Base-by-base conservation (phyloP, 2,113 vertebrate species). In the Climacteris rufus region DNA sequence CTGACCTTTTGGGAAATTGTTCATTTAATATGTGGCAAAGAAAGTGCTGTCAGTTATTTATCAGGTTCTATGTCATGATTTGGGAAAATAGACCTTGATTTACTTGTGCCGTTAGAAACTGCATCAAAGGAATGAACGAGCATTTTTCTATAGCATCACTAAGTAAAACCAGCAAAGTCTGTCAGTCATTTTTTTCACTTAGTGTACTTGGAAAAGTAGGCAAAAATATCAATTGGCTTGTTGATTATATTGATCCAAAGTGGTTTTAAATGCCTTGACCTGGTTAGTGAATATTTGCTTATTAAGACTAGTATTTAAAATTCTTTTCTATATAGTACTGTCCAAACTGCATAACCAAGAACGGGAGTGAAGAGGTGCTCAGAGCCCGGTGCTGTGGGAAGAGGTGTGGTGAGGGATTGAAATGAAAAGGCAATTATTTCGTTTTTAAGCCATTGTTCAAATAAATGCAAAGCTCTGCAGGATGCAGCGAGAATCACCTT, bases 21-120 rank as follows among this genome's bases (percentile, higher is more conserved):
- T 94, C 78, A 90, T 72, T 84, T 74, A 74, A 93, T 96, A 53
- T 69, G 63, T 77, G 89, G 86, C 72, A 72, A 68, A 94, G 89
- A 91, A 96, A 94, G 82, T 75, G 60, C 53, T 95, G 81, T 92
- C 90, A 88, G 77, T 91, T 96, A 95, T 97, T 95, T 83, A 81
- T 86, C 17, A 30, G 56, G 28, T 74, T 96, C 94, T 88, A 79
- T 88, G 90, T 47, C 72, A 54, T 56, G 66, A 59, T 97, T 97
- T 96, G 59, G 78, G 72, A 82, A 96, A 97, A 83, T 59, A 17
- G 31, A 74, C 72, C 65, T 91, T 96, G 94, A 93, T 97, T 97
- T 96, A 89, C 81, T 96, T 80, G 42, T 87, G 64, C 89, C 49
- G 60, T 95, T 97, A 93, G 69, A 95, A 69, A 75, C 72, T 91